Evolutionary conservation across 1,140 invertebrate genomes (phyloP), one percentile per base, ranked within the genome.

Genomic region (Bombyx mandarina): DNA sequence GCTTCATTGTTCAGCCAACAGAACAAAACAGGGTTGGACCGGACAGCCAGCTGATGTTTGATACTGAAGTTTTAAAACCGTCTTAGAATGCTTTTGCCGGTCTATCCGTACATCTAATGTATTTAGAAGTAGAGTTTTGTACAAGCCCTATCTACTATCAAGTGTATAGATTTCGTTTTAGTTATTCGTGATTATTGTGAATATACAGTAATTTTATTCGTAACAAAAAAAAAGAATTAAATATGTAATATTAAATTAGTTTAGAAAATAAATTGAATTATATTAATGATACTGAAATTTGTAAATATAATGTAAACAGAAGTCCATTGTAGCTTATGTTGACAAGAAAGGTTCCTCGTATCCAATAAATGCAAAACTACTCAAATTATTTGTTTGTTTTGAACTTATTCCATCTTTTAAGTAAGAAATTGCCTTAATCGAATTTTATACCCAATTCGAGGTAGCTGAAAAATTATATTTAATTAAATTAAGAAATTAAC

Each of bases 271-370:
- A 74, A 82, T 80, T 81, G 78, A 80, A 79, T 71, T 74, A 75
- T 78, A 71, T 10, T 75, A 67, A 75, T 75, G 66, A 82, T 83
- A 85, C 77, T 81, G 82, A 83, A 73, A 77, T 70, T 75, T 87
- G 82, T 85, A 87, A 85, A 85, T 87, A 87, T 87, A 87, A 63
- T 85, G 72, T 87, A 75, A 83, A 85, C 82, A 82, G 79, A 74
- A 82, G 82, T 85, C 82, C 82, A 82, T 82, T 84, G 72, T 87
- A 87, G 82, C 84, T 87, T 85, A 86, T 87, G 79, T 86, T 83
- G 79, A 87, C 81, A 79, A 79, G 71, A 82, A 79, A 74, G 82
- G 84, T 87, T 87, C 84, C 82, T 87, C 82, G 75, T 87, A 86
- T 69, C 81, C 80, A 87, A 85, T 87, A 87, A 87, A 87, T 80